These are phyloP conservation scores for Ommatoiulus sabulosus DNA, from an alignment of 2,888 invertebrate species.

Conservation along the genomic window DNA sequence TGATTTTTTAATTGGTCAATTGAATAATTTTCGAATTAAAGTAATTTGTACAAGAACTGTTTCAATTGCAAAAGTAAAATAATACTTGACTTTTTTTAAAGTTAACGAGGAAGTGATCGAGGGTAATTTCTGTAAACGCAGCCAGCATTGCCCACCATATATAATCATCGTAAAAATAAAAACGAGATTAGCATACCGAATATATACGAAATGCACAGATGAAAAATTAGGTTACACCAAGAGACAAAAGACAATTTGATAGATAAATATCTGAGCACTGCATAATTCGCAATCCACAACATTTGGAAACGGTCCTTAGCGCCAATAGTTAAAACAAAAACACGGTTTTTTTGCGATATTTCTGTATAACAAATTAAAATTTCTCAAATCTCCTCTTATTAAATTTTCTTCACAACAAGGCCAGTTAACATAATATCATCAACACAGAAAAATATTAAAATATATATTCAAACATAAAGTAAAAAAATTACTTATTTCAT, in stretches of 20 bases:
- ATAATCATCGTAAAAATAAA: not conserved
- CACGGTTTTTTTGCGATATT: not conserved
- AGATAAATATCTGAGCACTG: constrained; percentile 17
- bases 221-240: not conserved
- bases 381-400: not conserved
- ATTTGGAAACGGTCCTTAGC: constrained; percentile 39
- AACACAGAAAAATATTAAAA: too few species aligned
- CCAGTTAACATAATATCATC: not conserved
- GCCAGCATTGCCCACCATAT: not conserved
- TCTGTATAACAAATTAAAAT: not conserved
- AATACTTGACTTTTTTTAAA: too few species aligned
- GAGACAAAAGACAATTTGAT: not conserved
- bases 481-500: too few species aligned
- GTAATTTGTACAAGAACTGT: too few species aligned
- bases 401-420: not conserved
- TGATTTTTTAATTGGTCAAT: too few species aligned
- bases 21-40: too few species aligned
- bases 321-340: not conserved
- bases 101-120: not conserved
- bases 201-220: not conserved
- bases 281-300: constrained; percentile 20
- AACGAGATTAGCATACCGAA: not conserved
- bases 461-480: too few species aligned
- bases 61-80: too few species aligned
- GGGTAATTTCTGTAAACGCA: not conserved